A percentile compares a stretch with the other conserved stretches of the same genome.
phyloP scores from a whole-genome alignment of 64 coral and sea anemone species.

The Stichodactyla mertensii region DNA sequence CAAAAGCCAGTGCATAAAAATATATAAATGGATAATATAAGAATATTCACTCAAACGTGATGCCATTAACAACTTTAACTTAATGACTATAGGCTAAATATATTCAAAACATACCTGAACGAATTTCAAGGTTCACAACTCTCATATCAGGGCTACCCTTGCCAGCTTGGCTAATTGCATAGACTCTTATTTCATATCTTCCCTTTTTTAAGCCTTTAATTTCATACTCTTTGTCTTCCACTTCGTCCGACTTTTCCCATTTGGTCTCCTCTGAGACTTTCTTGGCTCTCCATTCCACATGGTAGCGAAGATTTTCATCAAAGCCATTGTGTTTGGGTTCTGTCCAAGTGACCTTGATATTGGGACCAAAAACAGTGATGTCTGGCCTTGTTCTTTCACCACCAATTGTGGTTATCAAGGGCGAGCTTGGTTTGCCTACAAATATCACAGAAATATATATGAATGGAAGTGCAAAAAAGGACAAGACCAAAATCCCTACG shows the following conservation, averaged over 20 bases:
- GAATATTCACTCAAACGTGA: too few relatives aligned
- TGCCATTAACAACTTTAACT: too few relatives aligned
- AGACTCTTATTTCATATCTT: slow-evolving; percentile 34
- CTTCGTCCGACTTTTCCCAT: neutral
- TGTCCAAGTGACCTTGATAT: slow-evolving; percentile 27
- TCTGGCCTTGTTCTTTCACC: neutral
- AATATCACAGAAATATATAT: neutral
- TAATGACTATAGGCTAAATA: too few relatives aligned
- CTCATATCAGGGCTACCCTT: neutral
- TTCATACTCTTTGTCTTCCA: neutral
- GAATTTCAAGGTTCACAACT: neutral
- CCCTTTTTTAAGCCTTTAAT: neutral
- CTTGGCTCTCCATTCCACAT: slow-evolving; percentile 30
- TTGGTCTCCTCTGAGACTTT: neutral
- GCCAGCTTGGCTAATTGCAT: slow-evolving; percentile 1
- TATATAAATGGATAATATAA: too few relatives aligned
- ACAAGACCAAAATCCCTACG: too few relatives aligned
- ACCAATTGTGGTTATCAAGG: slow-evolving; percentile 8
- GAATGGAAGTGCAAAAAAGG: neutral
- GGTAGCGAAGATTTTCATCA: slow-evolving; percentile 21
- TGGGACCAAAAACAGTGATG: neutral
- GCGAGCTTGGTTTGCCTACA: slow-evolving; percentile 32
- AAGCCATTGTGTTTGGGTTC: slow-evolving; percentile 19
- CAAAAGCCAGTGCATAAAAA: too few relatives aligned
- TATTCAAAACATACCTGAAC: neutral